Conservation (phyloP, 2,113 vertebrate species). For the Brachyhypopomus occidentalis region DNA sequence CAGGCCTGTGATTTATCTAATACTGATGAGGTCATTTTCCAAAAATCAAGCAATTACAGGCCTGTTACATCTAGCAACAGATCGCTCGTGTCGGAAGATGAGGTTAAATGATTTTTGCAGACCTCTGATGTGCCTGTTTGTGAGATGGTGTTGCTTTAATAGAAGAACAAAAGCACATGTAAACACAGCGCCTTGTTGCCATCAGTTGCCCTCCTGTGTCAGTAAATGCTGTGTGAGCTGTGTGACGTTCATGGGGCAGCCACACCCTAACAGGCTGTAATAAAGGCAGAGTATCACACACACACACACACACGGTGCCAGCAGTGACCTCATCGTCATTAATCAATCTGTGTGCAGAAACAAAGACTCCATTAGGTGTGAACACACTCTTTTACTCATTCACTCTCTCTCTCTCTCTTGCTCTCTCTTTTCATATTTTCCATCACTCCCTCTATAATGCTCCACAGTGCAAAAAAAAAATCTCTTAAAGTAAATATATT, state of each 20-base stretch:
- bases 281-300: constrained; percentile 44
- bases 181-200: background rate
- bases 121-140: background rate
- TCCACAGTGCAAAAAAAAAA: background rate
- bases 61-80: background rate
- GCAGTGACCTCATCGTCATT: constrained; percentile 67
- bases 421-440: constrained; percentile 2
- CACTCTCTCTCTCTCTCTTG: background rate
- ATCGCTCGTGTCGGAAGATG: too few species aligned
- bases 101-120: too few species aligned
- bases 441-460: constrained; percentile 26
- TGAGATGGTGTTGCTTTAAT: background rate
- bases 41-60: constrained; percentile 49
- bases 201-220: background rate
- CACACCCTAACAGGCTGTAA: constrained; percentile 51
- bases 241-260: constrained; percentile 1
- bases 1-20: constrained; percentile 47
- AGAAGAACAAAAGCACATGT: background rate
- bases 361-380: constrained; percentile 28
- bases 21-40: constrained; percentile 34
- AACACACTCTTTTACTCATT: constrained; percentile 16
- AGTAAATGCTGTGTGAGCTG: too few species aligned
- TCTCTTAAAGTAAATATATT: background rate
- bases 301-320: constrained; percentile 52
- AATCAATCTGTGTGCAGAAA: constrained; percentile 62